Conservation (phyloP, 2,888 invertebrate genomes). For the Petrophora chlorosata region DNA sequence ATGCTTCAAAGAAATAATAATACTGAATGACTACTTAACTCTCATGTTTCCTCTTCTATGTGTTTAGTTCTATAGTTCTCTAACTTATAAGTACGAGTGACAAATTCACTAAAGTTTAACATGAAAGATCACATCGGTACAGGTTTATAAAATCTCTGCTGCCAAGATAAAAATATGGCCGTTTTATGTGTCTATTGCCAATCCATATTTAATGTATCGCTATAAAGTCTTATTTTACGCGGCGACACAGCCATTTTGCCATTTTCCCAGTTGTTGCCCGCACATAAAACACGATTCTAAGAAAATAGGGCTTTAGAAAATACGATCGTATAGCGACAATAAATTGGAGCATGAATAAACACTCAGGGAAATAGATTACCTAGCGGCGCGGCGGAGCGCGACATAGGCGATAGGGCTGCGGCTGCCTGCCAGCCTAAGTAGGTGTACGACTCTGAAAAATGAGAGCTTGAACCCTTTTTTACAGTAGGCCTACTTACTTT, state of each 20-base stretch:
- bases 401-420: slow-evolving; percentile 5
- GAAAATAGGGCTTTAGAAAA: slow-evolving; percentile 62
- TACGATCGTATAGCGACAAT: slow-evolving; percentile 61
- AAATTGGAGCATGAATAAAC: slow-evolving; percentile 65
- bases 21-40: too few species aligned
- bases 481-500: too few species aligned
- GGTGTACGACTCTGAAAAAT: too few species aligned
- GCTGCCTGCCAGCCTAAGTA: not conserved
- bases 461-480: too few species aligned
- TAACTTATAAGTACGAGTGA: too few species aligned
- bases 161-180: slow-evolving; percentile 13
- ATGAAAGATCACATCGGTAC: too few species aligned
- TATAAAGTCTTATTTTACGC: slow-evolving; percentile 49
- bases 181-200: slow-evolving; percentile 12
- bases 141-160: not conserved
- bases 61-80: too few species aligned
- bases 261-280: slow-evolving; percentile 49
- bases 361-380: slow-evolving; percentile 58
- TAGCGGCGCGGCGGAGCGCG: slow-evolving; percentile 20
- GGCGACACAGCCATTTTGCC: slow-evolving; percentile 41
- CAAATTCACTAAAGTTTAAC: too few species aligned
- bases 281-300: slow-evolving; percentile 56
- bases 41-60: too few species aligned
- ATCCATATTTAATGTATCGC: slow-evolving; percentile 18
- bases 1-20: too few species aligned